Conservation (phyloP, 2,797 vertebrate species). For the Lerista edwardsae region DNA sequence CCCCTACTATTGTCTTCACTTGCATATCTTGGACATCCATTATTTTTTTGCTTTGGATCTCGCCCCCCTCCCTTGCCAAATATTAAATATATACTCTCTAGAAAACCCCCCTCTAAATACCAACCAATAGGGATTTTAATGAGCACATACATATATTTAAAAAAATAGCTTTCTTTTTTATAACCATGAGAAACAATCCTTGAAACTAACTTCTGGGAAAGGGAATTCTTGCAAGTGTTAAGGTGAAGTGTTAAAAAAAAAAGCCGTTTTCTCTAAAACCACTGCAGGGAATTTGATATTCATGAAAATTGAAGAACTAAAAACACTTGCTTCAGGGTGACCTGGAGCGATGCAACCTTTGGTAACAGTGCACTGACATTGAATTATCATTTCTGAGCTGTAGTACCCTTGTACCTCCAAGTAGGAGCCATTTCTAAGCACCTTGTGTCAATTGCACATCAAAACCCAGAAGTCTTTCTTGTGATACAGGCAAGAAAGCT, state of each 20-base stretch:
- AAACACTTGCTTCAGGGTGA: constrained; percentile 37
- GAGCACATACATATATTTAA: background rate
- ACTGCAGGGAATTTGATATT: constrained; percentile 20
- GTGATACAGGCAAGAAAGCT: background rate
- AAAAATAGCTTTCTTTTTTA: background rate
- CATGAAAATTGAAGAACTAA: constrained; percentile 21
- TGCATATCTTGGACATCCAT: background rate
- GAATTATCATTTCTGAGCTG: constrained; percentile 30
- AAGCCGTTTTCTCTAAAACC: constrained; percentile 1
- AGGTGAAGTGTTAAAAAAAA: no score
- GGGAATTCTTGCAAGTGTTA: background rate
- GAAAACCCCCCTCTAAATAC: background rate
- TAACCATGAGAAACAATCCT: background rate
- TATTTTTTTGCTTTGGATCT: background rate
- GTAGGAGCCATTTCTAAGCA: constrained; percentile 7
- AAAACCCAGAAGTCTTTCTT: background rate
- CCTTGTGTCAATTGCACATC: constrained; percentile 17
- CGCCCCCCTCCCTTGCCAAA: no score
- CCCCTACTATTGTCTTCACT: background rate
- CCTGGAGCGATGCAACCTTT: constrained; percentile 24
- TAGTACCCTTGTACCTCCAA: background rate
- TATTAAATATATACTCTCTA: no score
- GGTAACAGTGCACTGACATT: constrained; percentile 11
- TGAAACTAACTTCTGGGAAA: background rate
- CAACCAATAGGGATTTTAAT: background rate